Evolutionary conservation across 2,888 invertebrate genomes (phyloP), one percentile per base, ranked within the genome.

Genomic region (Euproctis similis): DNA sequence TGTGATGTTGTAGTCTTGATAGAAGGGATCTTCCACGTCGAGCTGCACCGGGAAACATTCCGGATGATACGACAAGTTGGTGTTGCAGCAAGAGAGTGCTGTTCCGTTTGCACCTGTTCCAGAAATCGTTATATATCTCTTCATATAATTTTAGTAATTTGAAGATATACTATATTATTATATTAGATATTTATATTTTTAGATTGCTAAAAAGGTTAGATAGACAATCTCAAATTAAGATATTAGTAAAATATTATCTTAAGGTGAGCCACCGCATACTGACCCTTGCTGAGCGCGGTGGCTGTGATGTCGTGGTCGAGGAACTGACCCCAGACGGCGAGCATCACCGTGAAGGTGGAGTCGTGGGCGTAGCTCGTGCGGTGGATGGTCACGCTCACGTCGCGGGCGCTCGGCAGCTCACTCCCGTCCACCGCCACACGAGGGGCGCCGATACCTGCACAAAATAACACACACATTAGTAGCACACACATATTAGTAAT

Each of bases 271-370:
- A n/a, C n/a, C n/a, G n/a, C n/a, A n/a, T n/a, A n/a, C n/a, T n/a
- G n/a, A 73, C 92, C 90, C 57, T 90, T 90, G 47, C 88, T 92
- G 4, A 92, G 72, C 0, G 94, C 94, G 0, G 94, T 95, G 4
- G 94, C 92, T 0, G 94, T 94, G 30, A 95, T 90, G 46, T 95
- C 95, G 46, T 95, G 95, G 66, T 95, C 94, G 8, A 95, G 59
- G 69, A 96, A 95, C 75, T 95, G 95, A 0, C 95, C 95, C 87
- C 94, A 95, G 3, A 94, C 92, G 0, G 95, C 94, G 36, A 95
- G 64, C 91, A 95, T 92, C 0, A 93, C 92, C 0, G 93, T 91
- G 62, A 94, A 93, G 42, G 88, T 80, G 0, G 90, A 88, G 67
- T 94, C 93, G 25, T 89, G 89, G 18, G 87, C 87, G 56, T 92